These are phyloP conservation scores for Hemichromis elongatus DNA, from an alignment of 2,113 vertebrate species.

Conservation along the genomic window DNA sequence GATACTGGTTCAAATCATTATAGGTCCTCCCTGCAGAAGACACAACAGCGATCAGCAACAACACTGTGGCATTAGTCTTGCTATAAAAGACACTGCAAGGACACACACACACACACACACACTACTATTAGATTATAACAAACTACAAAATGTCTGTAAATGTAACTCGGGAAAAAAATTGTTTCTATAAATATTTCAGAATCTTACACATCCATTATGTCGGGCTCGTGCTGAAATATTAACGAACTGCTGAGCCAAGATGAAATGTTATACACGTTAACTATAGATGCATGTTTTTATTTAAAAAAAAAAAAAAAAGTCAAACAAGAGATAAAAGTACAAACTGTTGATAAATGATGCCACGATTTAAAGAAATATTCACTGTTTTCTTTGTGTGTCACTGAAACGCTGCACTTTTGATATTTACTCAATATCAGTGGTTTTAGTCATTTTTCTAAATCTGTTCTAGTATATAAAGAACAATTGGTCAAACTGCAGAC, in stretches of 20 bases:
- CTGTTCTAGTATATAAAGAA: background rate
- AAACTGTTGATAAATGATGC: background rate
- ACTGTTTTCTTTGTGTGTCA: background rate
- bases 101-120: background rate
- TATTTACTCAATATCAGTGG: background rate
- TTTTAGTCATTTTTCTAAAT: background rate
- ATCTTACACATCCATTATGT: background rate
- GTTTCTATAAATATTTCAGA: background rate
- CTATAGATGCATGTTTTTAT: background rate
- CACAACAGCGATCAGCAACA: background rate
- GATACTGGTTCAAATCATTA: conserved; percentile 97
- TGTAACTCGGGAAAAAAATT: background rate
- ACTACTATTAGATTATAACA: background rate
- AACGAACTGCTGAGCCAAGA: background rate
- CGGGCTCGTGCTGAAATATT: background rate
- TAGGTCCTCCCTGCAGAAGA: conserved; percentile 86
- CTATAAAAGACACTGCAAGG: background rate
- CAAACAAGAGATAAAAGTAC: background rate
- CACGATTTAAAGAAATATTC: background rate
- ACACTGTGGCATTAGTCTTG: background rate
- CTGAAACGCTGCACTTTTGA: background rate
- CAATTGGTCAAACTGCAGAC: background rate
- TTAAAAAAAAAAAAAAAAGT: background rate
- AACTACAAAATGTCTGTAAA: background rate
- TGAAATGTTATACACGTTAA: background rate